phyloP scores from a whole-genome alignment of 2,888 invertebrate genomes.

The Liposcelis brunnea region DNA sequence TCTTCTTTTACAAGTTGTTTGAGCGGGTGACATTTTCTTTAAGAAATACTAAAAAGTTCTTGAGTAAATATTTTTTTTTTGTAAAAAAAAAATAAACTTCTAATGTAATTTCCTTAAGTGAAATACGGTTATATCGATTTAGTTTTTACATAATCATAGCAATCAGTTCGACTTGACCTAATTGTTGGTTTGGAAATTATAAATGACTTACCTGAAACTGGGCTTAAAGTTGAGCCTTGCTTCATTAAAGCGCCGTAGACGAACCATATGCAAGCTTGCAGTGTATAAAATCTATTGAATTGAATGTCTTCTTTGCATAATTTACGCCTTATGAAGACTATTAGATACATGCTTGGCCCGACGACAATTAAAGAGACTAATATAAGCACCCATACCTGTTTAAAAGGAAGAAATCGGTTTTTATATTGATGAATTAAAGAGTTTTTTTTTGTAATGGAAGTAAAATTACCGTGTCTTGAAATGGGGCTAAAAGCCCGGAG shows the following conservation, averaged over 20 bases:
- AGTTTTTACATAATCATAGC: no score
- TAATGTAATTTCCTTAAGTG: slow-evolving; percentile 1
- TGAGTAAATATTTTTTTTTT: background rate
- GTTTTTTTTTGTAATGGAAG: background rate
- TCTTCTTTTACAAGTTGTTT: no score
- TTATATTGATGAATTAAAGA: background rate
- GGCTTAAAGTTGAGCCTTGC: slow-evolving; percentile 67
- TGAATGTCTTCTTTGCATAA: slow-evolving; percentile 28
- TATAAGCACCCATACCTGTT: slow-evolving; percentile 48
- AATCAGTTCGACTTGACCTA: no score
- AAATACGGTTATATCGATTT: background rate
- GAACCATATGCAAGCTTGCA: slow-evolving; percentile 68
- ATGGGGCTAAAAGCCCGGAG: slow-evolving; percentile 67
- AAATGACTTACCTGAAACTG: slow-evolving; percentile 48
- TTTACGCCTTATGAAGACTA: slow-evolving; percentile 42
- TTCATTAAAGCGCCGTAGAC: slow-evolving; percentile 75
- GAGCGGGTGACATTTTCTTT: no score
- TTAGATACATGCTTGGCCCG: slow-evolving; percentile 58
- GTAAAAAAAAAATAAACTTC: background rate
- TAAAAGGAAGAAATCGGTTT: background rate
- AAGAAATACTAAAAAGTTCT: background rate
- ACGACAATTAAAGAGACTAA: slow-evolving; percentile 51
- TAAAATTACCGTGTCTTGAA: slow-evolving; percentile 41
- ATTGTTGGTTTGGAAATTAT: background rate
- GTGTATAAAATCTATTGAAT: slow-evolving; percentile 36